Percentiles rank a stretch among this genome's conserved stretches.
Conservation (phyloP, 92 coral and sea anemone species). For the Heteractis magnifica region DNA sequence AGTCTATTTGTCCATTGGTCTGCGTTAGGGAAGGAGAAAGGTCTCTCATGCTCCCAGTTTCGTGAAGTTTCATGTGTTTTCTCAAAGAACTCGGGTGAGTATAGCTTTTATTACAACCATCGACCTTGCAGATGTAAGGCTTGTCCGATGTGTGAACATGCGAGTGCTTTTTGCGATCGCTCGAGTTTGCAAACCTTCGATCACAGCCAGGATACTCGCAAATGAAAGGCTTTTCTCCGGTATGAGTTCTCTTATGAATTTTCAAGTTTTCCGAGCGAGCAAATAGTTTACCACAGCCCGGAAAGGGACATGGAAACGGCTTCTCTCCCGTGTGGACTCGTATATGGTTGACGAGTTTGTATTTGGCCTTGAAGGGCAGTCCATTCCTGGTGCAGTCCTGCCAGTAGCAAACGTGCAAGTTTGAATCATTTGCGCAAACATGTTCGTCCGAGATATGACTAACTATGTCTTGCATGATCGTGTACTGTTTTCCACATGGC, state of each 20-base stretch:
- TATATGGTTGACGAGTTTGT: constrained; percentile 97
- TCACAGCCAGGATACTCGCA: constrained; percentile 98
- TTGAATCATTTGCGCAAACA: constrained; percentile 88
- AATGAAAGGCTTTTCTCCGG: constrained; percentile 96
- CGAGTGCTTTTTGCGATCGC: constrained; percentile 98
- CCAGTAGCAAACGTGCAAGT: constrained; percentile 94
- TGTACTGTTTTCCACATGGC: constrained; percentile 96
- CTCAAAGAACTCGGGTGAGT: constrained; percentile 98
- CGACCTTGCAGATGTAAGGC: constrained; percentile 96
- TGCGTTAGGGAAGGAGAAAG: constrained; percentile 73
- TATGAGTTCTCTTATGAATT: constrained; percentile 96
- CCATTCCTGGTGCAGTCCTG: constrained; percentile 94
- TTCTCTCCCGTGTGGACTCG: constrained; percentile 98
- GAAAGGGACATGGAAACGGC: constrained; percentile 96
- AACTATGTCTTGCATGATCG: constrained; percentile 92
- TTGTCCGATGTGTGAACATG: constrained; percentile 99
- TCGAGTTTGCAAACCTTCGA: constrained; percentile 98
- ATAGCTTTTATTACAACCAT: constrained; percentile 97
- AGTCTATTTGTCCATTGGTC: constrained; percentile 75
- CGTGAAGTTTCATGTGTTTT: constrained; percentile 99
- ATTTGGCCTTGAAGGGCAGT: constrained; percentile 95
- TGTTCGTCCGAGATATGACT: constrained; percentile 98
- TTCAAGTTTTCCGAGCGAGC: constrained; percentile 99
- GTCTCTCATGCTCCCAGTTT: constrained; percentile 77
- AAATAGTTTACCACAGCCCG: constrained; percentile 96